Percentiles rank a stretch among this genome's conserved stretches.
These are phyloP conservation scores for Cremastobaeus sp. DNA, from an alignment of 2,888 invertebrate species.

Conservation along the genomic window DNA sequence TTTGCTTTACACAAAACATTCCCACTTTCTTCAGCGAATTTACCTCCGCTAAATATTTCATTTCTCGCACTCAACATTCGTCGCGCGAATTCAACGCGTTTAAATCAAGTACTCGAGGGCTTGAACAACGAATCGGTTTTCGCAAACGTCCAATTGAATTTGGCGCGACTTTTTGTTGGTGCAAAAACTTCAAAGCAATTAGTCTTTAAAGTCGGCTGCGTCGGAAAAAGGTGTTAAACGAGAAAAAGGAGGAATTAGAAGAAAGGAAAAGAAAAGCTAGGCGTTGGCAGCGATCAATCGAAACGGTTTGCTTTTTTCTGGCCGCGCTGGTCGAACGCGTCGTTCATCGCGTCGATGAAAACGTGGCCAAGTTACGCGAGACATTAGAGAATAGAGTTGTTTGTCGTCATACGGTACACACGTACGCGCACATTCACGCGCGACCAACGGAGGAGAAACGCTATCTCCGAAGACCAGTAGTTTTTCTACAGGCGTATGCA, in stretches of 20 bases:
- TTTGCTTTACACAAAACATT: neutral
- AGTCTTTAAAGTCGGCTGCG: constrained; percentile 1
- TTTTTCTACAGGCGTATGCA: constrained; percentile 44
- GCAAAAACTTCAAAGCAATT: neutral
- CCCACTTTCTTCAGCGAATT: too few relatives aligned
- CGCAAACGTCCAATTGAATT: too few relatives aligned
- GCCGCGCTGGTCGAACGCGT: constrained; percentile 38
- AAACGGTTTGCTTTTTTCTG: constrained; percentile 38
- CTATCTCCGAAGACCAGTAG: constrained; percentile 48
- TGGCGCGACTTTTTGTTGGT: too few relatives aligned
- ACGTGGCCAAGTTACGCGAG: constrained; percentile 52
- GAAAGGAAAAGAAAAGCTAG: constrained; percentile 19
- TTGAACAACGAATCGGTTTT: too few relatives aligned
- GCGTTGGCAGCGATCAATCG: constrained; percentile 33
- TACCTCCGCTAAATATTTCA: too few relatives aligned
- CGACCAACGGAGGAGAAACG: constrained; percentile 48
- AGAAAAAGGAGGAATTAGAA: constrained; percentile 9
- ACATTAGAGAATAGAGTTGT: constrained; percentile 56
- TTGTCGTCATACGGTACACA: constrained; percentile 51
- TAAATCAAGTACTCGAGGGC: neutral
- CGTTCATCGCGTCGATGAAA: constrained; percentile 54
- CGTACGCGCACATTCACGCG: constrained; percentile 38
- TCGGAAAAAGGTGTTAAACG: constrained; percentile 28
- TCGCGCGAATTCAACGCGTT: too few relatives aligned
- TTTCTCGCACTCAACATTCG: too few relatives aligned